phyloP scores from a whole-genome alignment of 1,140 invertebrate species.

The Leptopilina clavipes region DNA sequence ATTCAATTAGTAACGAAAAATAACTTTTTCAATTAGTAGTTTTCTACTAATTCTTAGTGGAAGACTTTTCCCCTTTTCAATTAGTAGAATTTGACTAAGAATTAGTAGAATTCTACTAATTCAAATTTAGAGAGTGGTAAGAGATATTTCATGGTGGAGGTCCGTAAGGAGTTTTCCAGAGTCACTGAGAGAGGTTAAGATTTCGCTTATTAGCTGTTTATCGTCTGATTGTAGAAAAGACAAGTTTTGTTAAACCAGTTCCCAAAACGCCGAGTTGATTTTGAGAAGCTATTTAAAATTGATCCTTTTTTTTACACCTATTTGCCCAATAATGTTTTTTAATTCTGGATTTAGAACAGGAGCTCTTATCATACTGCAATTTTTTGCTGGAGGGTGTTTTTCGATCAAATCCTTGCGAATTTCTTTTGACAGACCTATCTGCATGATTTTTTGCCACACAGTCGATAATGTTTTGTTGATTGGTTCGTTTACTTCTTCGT shows the following conservation, averaged over 20 bases:
- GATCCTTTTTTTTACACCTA: not conserved
- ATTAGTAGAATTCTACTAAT: no score
- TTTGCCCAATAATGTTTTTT: not conserved
- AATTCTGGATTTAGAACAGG: not conserved
- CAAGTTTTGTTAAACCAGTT: not conserved
- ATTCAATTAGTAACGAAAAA: no score
- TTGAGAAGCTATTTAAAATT: not conserved
- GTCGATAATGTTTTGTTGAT: not conserved
- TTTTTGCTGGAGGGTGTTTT: not conserved
- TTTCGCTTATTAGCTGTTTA: not conserved
- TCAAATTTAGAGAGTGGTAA: no score
- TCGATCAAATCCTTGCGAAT: not conserved
- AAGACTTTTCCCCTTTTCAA: no score
- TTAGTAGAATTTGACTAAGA: constrained; percentile 4
- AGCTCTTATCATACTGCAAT: not conserved
- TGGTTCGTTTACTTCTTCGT: not conserved
- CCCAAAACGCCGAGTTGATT: not conserved
- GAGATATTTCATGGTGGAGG: no score
- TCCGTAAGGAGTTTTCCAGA: no score
- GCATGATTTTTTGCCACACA: not conserved
- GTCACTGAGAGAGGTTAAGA: not conserved
- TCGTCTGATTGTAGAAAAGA: not conserved
- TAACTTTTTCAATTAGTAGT: no score
- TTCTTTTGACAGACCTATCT: not conserved
- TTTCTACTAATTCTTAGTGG: no score